Base-by-base conservation (phyloP, 1,140 invertebrate genomes). In the Oppia nitens region DNA sequence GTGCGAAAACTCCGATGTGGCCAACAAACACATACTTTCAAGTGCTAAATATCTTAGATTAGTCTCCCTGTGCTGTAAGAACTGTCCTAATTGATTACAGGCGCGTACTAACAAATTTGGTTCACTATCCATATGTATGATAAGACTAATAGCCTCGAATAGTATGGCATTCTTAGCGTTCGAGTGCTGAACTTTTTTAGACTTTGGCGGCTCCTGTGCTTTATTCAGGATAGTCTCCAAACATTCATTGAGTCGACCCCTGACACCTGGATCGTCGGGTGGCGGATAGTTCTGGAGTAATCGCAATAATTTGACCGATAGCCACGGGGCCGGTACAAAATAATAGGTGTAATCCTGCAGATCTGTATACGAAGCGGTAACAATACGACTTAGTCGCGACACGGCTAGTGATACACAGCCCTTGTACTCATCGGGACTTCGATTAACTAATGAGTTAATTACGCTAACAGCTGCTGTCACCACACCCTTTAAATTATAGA, bases 311-410 rank as follows among this genome's bases (percentile, higher is more conserved):
- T 99, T 99, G 2, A 99, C 94, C 56, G 93, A 98, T 1, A 99
- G 77, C 96, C 96, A 99, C 14, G 96, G 96, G 27, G 96, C 96
- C 60, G 96, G 94, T 40, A 99, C 95, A 80, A 99, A 99, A 69
- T 99, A 99, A 72, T 99, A 99, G 0, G 96, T 98, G 70, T 99
- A 99, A 74, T 99, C 96, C 76, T 98, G 94, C 55, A 98, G 77
- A 76, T 97, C 93, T 66, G 92, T 97, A 69, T 97, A 97, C 69
- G 90, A 96, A 51, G 92, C 87, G 60, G 92, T 96, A 0, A 97
- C 92, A 76, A 97, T 97, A 80, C 90, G 74, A 71, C 90, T 95
- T 17, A 99, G 77, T 68, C 96, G 80, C 12, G 94, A 97, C 23
- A 99, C 94, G 55, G 95, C 93, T 50, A 99, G 76, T 68, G 90